Conservation (phyloP, 2,888 invertebrate species). For the Aphodius granarius region DNA sequence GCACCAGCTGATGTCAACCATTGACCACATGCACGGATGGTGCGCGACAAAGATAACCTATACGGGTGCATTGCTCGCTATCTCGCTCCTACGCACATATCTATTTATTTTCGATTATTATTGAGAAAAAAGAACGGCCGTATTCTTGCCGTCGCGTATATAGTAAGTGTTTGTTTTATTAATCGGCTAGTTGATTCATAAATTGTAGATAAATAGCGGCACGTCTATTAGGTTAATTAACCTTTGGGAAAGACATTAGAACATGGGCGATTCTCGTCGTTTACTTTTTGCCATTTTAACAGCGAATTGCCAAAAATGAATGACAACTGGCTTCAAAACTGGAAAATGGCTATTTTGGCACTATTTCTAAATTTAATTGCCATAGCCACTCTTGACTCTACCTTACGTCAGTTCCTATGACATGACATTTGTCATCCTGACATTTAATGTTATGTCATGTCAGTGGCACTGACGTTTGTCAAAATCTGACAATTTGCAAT, state of each 20-base stretch:
- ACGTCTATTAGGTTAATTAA: no score
- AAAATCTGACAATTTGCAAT: no score
- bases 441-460: no score
- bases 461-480: no score
- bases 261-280: background rate
- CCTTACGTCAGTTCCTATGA: no score
- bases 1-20: constrained; percentile 36
- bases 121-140: background rate
- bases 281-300: no score
- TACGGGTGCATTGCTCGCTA: constrained; percentile 27
- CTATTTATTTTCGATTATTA: background rate
- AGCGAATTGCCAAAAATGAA: no score
- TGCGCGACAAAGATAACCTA: constrained; percentile 23
- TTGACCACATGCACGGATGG: constrained; percentile 31
- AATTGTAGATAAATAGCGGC: background rate
- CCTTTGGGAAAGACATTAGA: background rate
- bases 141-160: background rate
- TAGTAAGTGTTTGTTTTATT: constrained; percentile 2
- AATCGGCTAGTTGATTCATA: background rate
- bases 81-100: constrained; percentile 22
- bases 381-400: no score
- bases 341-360: no score
- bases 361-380: no score
- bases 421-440: no score
- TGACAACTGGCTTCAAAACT: no score